Base-by-base conservation (phyloP, 1,140 invertebrate species). In the Pachyrhynchus sulphureomaculatus region DNA sequence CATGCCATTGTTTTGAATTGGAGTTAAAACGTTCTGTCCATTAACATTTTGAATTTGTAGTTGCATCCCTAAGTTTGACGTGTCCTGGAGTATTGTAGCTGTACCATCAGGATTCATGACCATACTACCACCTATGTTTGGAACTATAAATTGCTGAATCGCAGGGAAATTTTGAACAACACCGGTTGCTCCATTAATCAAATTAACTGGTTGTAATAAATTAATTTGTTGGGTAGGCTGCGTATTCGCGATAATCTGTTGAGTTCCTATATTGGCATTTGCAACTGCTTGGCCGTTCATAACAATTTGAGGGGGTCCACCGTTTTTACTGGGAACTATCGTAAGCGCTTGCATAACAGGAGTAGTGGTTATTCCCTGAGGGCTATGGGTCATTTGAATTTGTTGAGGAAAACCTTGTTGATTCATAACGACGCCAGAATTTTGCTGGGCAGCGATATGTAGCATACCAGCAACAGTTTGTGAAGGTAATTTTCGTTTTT, bases 121-220 rank as follows among this genome's bases (percentile, higher is more conserved):
- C 74, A 77, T 76, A 41, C 71, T 75, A 15, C 71, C 67, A 1
- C 89, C 88, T 1, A 90, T 74, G 66, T 90, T 88, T 2, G 90
- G 90, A 41, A 92, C 85, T 42, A 92, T 86, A 67, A 92, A 88
- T 69, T 92, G 90, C 68, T 92, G 90, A 51, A 90, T 88, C 0
- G 87, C 84, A 0, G 87, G 87, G 69, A 90, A 87, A 72, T 90
- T 90, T 61, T 88, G 86, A 39, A 90, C 85, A 56, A 90, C 84
- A 6, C 85, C 84, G 10, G 84, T 83, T 0, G 85, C 79, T 2
- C 88, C 86, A 68, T 90, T 89, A 20, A 90, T 80, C 29, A 89
- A 75, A 79, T 91, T 92, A 12, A 92, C 87, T 0, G 90, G 90
- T 72, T 92, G 90, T 0, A 88, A 76, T 23, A 92, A 75, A 75